A percentile compares a stretch with the other conserved stretches of the same genome.
Evolutionary conservation across 2,888 invertebrate species (phyloP).

Genomic region (Leuctra nigra): DNA sequence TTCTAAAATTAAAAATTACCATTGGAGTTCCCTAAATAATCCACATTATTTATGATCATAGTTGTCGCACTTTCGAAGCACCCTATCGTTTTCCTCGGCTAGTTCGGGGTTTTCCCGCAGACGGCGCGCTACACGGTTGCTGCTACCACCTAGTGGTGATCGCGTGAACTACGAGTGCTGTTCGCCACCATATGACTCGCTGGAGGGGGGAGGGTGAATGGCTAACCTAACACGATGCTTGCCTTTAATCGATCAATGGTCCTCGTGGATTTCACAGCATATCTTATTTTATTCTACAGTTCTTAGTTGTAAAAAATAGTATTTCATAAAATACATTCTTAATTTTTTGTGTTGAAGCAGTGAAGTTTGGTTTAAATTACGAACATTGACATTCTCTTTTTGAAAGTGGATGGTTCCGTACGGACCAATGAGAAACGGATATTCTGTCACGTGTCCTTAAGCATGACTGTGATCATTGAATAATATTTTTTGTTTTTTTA

Average conservation of each 20-base stretch:
- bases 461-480: too few species aligned
- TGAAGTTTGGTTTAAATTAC: neutral
- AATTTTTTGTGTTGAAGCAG: neutral
- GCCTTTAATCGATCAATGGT: slow-evolving; percentile 12
- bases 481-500: too few species aligned
- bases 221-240: neutral
- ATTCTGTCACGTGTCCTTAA: slow-evolving; percentile 24
- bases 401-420: too few species aligned
- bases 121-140: slow-evolving; percentile 13
- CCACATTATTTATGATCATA: too few species aligned
- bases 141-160: slow-evolving; percentile 19
- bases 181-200: neutral
- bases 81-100: neutral
- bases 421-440: slow-evolving; percentile 22
- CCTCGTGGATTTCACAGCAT: slow-evolving; percentile 4
- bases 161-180: slow-evolving; percentile 20
- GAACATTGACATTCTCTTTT: neutral
- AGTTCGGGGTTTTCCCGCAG: slow-evolving; percentile 20
- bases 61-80: neutral
- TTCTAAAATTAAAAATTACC: too few species aligned
- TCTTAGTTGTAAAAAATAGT: too few species aligned
- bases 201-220: neutral
- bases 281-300: too few species aligned
- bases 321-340: neutral
- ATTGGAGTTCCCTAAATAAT: too few species aligned